Conservation (phyloP, 2,113 vertebrate genomes). For the Mola mola region DNA sequence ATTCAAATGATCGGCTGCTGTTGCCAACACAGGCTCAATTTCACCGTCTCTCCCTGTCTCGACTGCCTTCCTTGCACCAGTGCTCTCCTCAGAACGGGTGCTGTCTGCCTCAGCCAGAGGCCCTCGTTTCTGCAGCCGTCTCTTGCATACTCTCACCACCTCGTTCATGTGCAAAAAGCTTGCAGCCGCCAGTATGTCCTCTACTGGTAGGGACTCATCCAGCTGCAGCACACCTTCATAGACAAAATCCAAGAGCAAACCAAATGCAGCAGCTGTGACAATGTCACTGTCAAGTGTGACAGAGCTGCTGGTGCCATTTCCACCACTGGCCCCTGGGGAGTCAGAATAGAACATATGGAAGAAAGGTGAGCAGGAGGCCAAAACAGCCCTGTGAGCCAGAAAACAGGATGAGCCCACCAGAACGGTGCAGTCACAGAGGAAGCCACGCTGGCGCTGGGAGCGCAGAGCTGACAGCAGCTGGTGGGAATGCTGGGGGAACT, state of each 20-base stretch:
- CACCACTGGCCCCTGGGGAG: slow-evolving; percentile 70
- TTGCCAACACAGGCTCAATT: slow-evolving; percentile 12
- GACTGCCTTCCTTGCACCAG: slow-evolving; percentile 70
- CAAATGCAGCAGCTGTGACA: slow-evolving; percentile 90
- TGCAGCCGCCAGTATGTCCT: slow-evolving; percentile 93
- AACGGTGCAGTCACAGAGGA: slow-evolving; percentile 93
- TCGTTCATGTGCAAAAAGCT: slow-evolving; percentile 98
- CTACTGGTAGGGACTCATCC: slow-evolving; percentile 84
- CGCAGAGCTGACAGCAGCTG: slow-evolving; percentile 89
- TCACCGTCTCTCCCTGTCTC: slow-evolving; percentile 25
- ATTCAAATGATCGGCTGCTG: slow-evolving; percentile 32
- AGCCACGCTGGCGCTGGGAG: slow-evolving; percentile 90
- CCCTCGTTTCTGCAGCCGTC: slow-evolving; percentile 86
- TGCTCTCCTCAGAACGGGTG: slow-evolving; percentile 88
- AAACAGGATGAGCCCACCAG: slow-evolving; percentile 88
- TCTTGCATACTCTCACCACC: slow-evolving; percentile 94
- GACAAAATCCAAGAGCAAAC: slow-evolving; percentile 92
- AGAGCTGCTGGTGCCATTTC: slow-evolving; percentile 62
- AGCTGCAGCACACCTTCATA: slow-evolving; percentile 91
- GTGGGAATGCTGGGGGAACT: slow-evolving; percentile 92
- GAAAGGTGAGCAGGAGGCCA: slow-evolving; percentile 93
- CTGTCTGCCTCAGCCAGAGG: slow-evolving; percentile 90
- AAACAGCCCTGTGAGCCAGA: slow-evolving; percentile 89
- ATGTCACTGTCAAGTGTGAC: slow-evolving; percentile 92
- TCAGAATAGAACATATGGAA: slow-evolving; percentile 96